Conservation (phyloP, 1,140 invertebrate species). For the Drosophila murphyi region DNA sequence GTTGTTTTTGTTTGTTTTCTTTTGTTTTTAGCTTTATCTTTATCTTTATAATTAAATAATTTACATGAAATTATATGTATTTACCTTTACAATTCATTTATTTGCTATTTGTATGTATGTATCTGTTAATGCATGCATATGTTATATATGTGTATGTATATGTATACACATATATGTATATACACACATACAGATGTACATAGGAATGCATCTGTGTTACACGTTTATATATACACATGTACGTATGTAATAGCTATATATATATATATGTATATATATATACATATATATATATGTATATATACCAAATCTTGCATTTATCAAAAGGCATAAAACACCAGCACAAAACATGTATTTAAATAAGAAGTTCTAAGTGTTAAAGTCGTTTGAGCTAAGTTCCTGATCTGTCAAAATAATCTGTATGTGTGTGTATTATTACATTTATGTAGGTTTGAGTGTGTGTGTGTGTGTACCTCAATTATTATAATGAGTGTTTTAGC, state of each 20-base stretch:
- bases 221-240: slow-evolving; percentile 23
- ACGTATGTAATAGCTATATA: slow-evolving; percentile 3
- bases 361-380: slow-evolving; percentile 32
- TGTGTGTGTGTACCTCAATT: slow-evolving; percentile 39
- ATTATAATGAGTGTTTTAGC: slow-evolving; percentile 49
- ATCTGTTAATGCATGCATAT: slow-evolving; percentile 68
- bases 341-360: slow-evolving; percentile 25
- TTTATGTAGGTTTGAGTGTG: slow-evolving; percentile 3
- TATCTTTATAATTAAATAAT: slow-evolving; percentile 53
- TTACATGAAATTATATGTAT: slow-evolving; percentile 70
- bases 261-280: slow-evolving; percentile 40
- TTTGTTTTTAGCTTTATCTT: neutral
- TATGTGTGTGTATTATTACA: slow-evolving; percentile 5
- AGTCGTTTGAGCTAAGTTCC: slow-evolving; percentile 48
- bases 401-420: slow-evolving; percentile 38
- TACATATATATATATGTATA: slow-evolving; percentile 40
- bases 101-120: slow-evolving; percentile 73
- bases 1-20: slow-evolving; percentile 33
- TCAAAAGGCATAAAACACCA: slow-evolving; percentile 17
- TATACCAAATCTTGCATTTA: slow-evolving; percentile 21
- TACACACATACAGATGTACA: slow-evolving; percentile 9
- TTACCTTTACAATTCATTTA: slow-evolving; percentile 57
- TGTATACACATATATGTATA: slow-evolving; percentile 34
- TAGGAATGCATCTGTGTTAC: slow-evolving; percentile 18
- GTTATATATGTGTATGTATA: slow-evolving; percentile 32